These are phyloP conservation scores for Unio pictorum DNA, from an alignment of 2,888 invertebrate genomes.

Conservation along the genomic window DNA sequence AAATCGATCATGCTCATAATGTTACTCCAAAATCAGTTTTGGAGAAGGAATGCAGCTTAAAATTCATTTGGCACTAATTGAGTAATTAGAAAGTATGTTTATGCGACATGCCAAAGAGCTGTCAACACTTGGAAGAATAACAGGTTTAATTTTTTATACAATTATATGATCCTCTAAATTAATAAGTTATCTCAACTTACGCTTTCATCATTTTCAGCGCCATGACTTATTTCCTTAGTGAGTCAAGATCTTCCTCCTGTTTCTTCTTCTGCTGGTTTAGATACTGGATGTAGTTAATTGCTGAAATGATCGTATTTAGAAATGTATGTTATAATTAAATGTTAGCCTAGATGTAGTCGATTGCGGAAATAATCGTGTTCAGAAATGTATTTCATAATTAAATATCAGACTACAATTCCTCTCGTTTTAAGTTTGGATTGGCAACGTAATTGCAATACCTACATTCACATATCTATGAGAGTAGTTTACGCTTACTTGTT, in stretches of 20 bases:
- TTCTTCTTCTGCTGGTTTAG: conserved; percentile 92
- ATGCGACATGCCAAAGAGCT: background rate
- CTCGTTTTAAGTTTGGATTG: too few relatives aligned
- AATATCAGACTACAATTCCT: too few relatives aligned
- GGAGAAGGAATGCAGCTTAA: too few relatives aligned
- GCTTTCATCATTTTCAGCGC: conserved; percentile 91
- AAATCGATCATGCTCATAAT: too few relatives aligned
- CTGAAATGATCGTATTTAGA: conserved; percentile 47
- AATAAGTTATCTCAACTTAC: conserved; percentile 50
- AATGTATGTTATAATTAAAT: background rate
- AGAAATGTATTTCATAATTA: too few relatives aligned
- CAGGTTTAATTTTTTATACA: background rate
- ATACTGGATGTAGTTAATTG: conserved; percentile 79
- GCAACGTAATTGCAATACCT: too few relatives aligned
- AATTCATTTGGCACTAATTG: background rate
- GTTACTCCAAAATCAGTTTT: too few relatives aligned
- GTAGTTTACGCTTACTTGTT: too few relatives aligned
- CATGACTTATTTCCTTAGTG: conserved; percentile 75
- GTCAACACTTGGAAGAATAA: background rate
- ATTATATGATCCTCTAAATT: background rate
- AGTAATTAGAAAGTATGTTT: background rate
- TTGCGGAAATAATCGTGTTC: too few relatives aligned
- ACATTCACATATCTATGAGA: too few relatives aligned
- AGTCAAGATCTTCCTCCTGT: conserved; percentile 90
- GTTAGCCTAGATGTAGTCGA: too few relatives aligned